phyloP scores from a whole-genome alignment of 1,140 invertebrate species.

The Eriocheir sinensis region DNA sequence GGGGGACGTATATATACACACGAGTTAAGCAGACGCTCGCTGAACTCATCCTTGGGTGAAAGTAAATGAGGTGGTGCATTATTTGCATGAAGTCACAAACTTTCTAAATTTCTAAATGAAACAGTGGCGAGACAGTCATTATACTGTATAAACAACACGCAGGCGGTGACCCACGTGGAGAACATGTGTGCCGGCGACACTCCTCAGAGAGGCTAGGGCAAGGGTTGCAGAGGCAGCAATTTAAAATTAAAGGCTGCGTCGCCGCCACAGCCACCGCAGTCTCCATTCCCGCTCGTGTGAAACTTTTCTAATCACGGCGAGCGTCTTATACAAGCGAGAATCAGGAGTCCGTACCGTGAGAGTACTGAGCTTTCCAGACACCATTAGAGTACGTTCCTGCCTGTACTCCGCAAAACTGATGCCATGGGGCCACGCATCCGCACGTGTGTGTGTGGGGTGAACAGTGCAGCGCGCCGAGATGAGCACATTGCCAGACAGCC shows the following conservation, averaged over 20 bases:
- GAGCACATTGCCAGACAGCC: no score
- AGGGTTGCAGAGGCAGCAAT: background rate
- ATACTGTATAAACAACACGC: background rate
- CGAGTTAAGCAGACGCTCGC: background rate
- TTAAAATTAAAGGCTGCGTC: no score
- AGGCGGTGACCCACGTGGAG: background rate
- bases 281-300: no score
- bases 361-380: conserved; percentile 3
- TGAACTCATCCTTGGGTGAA: background rate
- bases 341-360: conserved; percentile 4
- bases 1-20: background rate
- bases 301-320: no score
- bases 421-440: background rate
- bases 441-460: background rate
- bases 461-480: no score
- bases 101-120: background rate
- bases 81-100: background rate
- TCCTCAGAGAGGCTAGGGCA: no score
- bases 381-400: background rate
- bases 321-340: no score
- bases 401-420: no score
- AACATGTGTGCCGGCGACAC: no score
- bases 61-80: background rate
- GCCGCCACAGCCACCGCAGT: no score
- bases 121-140: background rate